These are phyloP conservation scores for Drosophila fuyamai DNA, from an alignment of 1,140 invertebrate species.

Conservation along the genomic window DNA sequence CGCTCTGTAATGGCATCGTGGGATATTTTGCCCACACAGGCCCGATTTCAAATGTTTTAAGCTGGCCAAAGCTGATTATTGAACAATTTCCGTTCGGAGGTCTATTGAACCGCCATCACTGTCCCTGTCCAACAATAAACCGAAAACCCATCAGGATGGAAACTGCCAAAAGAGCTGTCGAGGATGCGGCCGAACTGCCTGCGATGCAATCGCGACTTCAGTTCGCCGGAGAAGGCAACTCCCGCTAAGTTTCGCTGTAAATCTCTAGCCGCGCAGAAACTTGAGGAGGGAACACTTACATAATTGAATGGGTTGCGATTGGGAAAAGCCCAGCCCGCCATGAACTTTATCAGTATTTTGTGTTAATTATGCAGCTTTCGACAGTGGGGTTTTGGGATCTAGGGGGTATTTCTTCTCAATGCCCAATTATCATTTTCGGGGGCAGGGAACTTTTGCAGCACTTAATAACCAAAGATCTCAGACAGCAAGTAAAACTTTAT, in stretches of 20 bases:
- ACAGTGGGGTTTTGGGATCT: constrained; percentile 6
- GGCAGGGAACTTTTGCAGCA: constrained; percentile 70
- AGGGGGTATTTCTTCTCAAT: constrained; percentile 46
- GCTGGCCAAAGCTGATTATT: constrained; percentile 62
- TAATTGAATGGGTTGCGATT: constrained; percentile 58
- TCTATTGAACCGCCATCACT: constrained; percentile 6
- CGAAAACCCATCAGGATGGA: constrained; percentile 12
- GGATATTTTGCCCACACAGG: background rate
- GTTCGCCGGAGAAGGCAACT: constrained; percentile 96
- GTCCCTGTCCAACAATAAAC: constrained; percentile 2
- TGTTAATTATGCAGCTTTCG: constrained; percentile 80
- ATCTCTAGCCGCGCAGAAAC: constrained; percentile 93
- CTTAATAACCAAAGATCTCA: constrained; percentile 68
- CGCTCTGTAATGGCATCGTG: background rate
- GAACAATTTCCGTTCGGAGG: constrained; percentile 57
- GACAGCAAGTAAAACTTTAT: constrained; percentile 68
- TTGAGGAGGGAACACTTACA: constrained; percentile 85
- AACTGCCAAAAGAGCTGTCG: constrained; percentile 31
- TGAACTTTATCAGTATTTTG: constrained; percentile 80
- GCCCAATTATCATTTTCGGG: constrained; percentile 80
- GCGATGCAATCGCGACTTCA: constrained; percentile 90
- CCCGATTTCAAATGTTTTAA: constrained; percentile 23
- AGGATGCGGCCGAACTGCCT: constrained; percentile 23
- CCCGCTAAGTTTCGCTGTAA: constrained; percentile 94
- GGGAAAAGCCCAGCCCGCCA: constrained; percentile 63